These are phyloP conservation scores for Pterois miles DNA, from an alignment of 2,797 vertebrate genomes.

Conservation along the genomic window DNA sequence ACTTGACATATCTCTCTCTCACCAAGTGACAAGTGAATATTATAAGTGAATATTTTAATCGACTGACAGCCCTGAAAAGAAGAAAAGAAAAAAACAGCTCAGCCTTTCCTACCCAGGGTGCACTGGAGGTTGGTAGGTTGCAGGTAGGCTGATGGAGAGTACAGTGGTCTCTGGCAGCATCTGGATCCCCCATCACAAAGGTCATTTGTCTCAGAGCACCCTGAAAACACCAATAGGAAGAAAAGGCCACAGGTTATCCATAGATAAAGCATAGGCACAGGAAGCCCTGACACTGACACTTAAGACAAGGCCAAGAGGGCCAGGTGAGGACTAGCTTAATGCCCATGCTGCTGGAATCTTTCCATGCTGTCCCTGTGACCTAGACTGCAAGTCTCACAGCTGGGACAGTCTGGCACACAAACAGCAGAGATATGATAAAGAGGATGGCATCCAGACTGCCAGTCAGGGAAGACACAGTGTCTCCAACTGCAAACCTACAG, in stretches of 20 bases:
- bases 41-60: too few relatives aligned
- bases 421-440: too few relatives aligned
- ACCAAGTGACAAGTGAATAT: too few relatives aligned
- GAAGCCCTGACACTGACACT: neutral
- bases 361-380: neutral
- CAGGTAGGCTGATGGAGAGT: constrained; percentile 64
- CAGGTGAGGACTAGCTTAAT: neutral
- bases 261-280: neutral
- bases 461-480: neutral
- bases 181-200: constrained; percentile 85
- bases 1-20: too few relatives aligned
- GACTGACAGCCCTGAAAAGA: too few relatives aligned
- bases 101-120: constrained; percentile 14
- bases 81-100: neutral
- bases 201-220: constrained; percentile 84
- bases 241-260: neutral
- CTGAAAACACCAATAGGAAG: constrained; percentile 67
- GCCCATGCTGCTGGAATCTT: neutral
- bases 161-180: constrained; percentile 79
- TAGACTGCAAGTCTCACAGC: neutral
- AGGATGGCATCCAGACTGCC: neutral
- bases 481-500: neutral
- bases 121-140: neutral
- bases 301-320: neutral
- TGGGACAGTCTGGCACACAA: neutral